A percentile compares a stretch with the other conserved stretches of the same genome.
Conservation (phyloP, 2,888 invertebrate genomes). For the Megastigmus dorsalis region DNA sequence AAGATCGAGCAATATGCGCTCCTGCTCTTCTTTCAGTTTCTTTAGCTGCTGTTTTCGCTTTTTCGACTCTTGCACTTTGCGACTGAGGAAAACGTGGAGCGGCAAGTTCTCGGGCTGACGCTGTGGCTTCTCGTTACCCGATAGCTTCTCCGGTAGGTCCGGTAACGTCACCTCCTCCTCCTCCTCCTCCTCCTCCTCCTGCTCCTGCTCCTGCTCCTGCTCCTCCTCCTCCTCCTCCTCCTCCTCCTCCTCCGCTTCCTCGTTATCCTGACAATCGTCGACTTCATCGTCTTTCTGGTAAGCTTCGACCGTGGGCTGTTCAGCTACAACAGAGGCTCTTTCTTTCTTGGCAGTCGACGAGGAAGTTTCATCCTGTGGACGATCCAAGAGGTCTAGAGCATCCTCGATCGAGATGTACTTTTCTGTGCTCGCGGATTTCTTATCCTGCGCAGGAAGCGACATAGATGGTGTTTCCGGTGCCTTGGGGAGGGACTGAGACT, state of each 20-base stretch:
- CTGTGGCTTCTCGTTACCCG: conserved; percentile 68
- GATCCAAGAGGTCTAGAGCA: conserved; percentile 66
- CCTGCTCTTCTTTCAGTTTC: conserved; percentile 65
- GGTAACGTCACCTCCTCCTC: conserved; percentile 67
- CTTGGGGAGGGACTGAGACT: conserved; percentile 11
- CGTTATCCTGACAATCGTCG: conserved; percentile 48
- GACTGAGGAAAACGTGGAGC: conserved; percentile 69
- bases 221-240: no score
- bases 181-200: no score
- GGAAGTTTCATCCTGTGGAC: conserved; percentile 55
- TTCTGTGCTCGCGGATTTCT: conserved; percentile 51
- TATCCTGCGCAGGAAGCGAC: neutral
- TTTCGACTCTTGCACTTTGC: conserved; percentile 70
- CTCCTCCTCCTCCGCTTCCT: no score
- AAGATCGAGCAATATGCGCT: conserved; percentile 65
- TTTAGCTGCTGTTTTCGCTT: conserved; percentile 67
- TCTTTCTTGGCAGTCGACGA: conserved; percentile 39
- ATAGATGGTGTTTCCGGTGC: neutral
- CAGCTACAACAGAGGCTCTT: neutral
- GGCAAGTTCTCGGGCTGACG: conserved; percentile 70
- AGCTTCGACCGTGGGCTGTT: neutral
- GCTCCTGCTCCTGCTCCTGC: no score
- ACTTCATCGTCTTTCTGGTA: conserved; percentile 21
- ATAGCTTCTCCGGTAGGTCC: conserved; percentile 73
- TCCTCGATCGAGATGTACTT: conserved; percentile 67